Evolutionary conservation across 2,113 vertebrate species (phyloP), one percentile per base, ranked within the genome.

Genomic region (Anser brachyrhynchus): DNA sequence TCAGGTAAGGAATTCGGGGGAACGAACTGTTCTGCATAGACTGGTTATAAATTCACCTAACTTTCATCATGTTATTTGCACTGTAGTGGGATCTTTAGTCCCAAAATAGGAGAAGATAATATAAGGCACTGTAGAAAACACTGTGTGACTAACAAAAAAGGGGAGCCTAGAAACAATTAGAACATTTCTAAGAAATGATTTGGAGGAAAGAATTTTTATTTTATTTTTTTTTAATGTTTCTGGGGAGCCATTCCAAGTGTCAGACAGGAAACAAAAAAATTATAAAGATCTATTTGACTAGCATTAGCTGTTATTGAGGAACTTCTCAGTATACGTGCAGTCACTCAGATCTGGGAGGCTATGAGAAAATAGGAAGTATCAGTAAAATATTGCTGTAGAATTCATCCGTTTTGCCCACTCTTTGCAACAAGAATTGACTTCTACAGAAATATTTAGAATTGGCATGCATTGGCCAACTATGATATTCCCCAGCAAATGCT

Each of bases 191-290:
- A 58, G 25, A 25, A 79, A 35, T 33, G 13, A 69, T 35, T 57
- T 69, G 26, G 49, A 58, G 18, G 17, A 37, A 11, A n/a, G 1
- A 0, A 1, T 15, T 67, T 76, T 57, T 35, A 17, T 35, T 54
- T 13, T 9, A 37, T 37, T 13, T 5, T 4, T 2, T 20, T 28
- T 13, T 6, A 26, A 4, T 20, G 12, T 21, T 80, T 81, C 39
- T 31, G 69, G n/a, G 14, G 13, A 89, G 15, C 4, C 6, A 12
- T 76, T 92, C 31, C 31, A 69, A 71, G 4, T 14, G 4, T 3
- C 11, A 12, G 1, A 9, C 2, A 39, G 23, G 20, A 72, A 39
- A 39, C 10, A 78, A 92, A 92, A 78, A 52, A 51, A 51, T 2
- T 58, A 31, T 57, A 31, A 54, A 44, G 4, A 19, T 44, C 46